A percentile compares a stretch with the other conserved stretches of the same genome.
phyloP scores from a whole-genome alignment of 1,140 invertebrate species.

The Stenopsyche tienmushanensis region DNA sequence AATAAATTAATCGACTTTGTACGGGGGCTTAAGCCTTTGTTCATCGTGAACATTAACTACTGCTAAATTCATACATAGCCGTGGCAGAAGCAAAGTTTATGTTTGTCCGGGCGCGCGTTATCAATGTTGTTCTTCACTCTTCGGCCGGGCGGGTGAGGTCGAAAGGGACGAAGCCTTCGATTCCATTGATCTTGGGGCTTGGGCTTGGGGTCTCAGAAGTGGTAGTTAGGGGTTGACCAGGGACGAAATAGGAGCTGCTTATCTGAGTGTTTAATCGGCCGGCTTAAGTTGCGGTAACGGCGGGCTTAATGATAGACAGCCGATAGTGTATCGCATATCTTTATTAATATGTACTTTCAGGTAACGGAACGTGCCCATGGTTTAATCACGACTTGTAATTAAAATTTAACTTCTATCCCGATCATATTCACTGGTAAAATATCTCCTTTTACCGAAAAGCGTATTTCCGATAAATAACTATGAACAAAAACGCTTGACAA shows the following conservation, averaged over 20 bases:
- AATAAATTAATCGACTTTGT: constrained; percentile 25
- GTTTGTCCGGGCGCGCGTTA: too few species aligned
- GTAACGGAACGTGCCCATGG: neutral
- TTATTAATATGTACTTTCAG: constrained; percentile 15
- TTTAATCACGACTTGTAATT: neutral
- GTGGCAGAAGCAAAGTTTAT: too few species aligned
- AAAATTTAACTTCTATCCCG: neutral
- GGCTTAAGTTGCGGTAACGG: constrained; percentile 4
- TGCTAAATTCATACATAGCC: neutral
- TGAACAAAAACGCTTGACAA: too few species aligned
- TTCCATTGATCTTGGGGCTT: neutral
- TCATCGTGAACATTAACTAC: neutral
- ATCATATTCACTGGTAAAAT: too few species aligned
- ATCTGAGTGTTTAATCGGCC: constrained; percentile 6
- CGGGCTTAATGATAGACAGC: neutral
- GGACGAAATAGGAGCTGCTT: constrained; percentile 3
- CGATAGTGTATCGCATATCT: constrained; percentile 13
- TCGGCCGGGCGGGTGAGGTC: neutral
- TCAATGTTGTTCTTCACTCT: too few species aligned
- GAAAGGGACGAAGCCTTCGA: neutral
- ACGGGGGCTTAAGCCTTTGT: neutral
- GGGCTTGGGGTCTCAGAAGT: neutral
- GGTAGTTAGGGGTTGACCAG: neutral
- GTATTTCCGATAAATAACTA: too few species aligned
- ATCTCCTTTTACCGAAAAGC: too few species aligned